Percentiles rank a stretch among this genome's conserved stretches.
phyloP scores from a whole-genome alignment of 2,113 vertebrate genomes.

The Epinephelus fuscoguttatus region DNA sequence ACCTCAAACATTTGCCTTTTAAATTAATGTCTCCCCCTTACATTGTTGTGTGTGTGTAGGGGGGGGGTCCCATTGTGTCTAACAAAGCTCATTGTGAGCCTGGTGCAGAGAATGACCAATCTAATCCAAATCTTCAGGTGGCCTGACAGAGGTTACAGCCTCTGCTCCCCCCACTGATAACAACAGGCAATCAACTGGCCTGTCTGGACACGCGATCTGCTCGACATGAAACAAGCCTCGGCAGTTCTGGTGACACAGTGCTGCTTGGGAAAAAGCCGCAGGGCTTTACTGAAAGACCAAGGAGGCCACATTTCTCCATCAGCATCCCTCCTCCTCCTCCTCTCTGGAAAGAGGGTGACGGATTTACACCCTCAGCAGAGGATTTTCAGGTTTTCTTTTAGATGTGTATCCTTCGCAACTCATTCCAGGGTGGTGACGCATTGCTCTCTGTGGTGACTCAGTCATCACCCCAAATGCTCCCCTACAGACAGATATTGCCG shows the following conservation, averaged over 20 bases:
- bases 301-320: slow-evolving; percentile 22
- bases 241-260: slow-evolving; percentile 60
- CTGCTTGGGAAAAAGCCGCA: slow-evolving; percentile 64
- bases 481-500: neutral
- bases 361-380: slow-evolving; percentile 29
- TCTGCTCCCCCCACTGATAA: slow-evolving; percentile 74
- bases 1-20: slow-evolving; percentile 56
- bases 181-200: slow-evolving; percentile 79
- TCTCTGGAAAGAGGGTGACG: slow-evolving; percentile 15
- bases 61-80: slow-evolving; percentile 51
- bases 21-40: slow-evolving; percentile 39
- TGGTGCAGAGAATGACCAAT: slow-evolving; percentile 49
- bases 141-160: slow-evolving; percentile 70
- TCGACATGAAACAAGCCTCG: slow-evolving; percentile 66
- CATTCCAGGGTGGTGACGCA: slow-evolving; percentile 56
- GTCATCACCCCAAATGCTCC: slow-evolving; percentile 6
- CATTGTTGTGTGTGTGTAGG: neutral
- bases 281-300: slow-evolving; percentile 47
- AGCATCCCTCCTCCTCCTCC: slow-evolving; percentile 26
- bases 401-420: slow-evolving; percentile 19
- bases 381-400: slow-evolving; percentile 38
- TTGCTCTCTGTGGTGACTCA: slow-evolving; percentile 17
- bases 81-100: slow-evolving; percentile 58
- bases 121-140: slow-evolving; percentile 73
- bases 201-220: slow-evolving; percentile 74